These are phyloP conservation scores for Thryonomys swinderianus DNA, from an alignment of 2,113 vertebrate genomes.

Conservation along the genomic window DNA sequence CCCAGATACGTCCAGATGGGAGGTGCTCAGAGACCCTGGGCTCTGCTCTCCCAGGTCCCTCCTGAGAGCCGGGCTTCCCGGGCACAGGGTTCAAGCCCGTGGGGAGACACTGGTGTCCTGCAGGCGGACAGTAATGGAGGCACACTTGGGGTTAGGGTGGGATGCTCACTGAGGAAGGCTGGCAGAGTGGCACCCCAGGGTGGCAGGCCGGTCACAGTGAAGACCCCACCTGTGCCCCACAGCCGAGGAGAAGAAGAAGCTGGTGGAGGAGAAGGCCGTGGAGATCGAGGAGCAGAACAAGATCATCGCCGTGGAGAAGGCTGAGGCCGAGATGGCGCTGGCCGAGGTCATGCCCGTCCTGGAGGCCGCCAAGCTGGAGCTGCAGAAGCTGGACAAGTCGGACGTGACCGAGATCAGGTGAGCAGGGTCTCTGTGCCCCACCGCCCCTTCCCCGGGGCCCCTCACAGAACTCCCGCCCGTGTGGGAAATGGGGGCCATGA, in stretches of 20 bases:
- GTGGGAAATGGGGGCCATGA: not conserved
- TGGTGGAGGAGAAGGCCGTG: slow-evolving; percentile 93
- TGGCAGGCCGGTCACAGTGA: not conserved
- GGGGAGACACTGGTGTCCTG: too few relatives aligned
- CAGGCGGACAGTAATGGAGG: not conserved
- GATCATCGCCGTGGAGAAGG: slow-evolving; percentile 93
- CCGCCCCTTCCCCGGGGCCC: too few relatives aligned
- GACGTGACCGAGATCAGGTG: slow-evolving; percentile 98
- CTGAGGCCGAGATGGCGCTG: slow-evolving; percentile 92
- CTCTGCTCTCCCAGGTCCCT: too few relatives aligned
- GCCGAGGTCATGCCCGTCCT: slow-evolving; percentile 94
- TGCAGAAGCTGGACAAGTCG: slow-evolving; percentile 96
- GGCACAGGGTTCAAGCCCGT: too few relatives aligned
- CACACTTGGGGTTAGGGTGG: not conserved
- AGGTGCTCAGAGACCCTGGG: not conserved
- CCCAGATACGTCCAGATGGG: not conserved
- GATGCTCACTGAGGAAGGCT: not conserved
- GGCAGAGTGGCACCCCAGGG: not conserved
- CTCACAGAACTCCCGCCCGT: not conserved
- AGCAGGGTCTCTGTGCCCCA: not conserved
- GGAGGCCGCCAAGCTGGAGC: slow-evolving; percentile 93
- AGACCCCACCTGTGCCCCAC: rapidly evolving
- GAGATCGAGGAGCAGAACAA: slow-evolving; percentile 96
- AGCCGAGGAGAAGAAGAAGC: slow-evolving; percentile 95
- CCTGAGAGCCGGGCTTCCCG: too few relatives aligned